phyloP scores from a whole-genome alignment of 2,888 invertebrate species.

The Belgica antarctica region DNA sequence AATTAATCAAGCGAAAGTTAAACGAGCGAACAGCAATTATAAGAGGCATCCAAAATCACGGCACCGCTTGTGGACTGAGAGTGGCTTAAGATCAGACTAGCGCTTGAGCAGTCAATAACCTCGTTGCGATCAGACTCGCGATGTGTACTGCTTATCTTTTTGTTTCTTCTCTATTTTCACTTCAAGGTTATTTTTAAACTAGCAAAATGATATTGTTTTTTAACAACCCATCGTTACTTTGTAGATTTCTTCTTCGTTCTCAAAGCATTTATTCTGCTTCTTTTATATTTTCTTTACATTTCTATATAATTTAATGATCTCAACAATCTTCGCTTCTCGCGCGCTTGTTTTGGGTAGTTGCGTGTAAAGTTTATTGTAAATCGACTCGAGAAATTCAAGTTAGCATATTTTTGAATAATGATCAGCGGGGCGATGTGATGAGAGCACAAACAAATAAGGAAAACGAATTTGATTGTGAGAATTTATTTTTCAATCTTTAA shows the following conservation, averaged over 20 bases:
- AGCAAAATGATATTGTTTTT: slow-evolving; percentile 23
- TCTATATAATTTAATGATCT: slow-evolving; percentile 17
- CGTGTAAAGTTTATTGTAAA: background rate
- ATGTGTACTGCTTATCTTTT: background rate
- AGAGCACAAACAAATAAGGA: background rate
- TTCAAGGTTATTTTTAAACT: background rate
- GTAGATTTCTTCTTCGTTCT: too few relatives aligned
- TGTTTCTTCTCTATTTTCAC: background rate
- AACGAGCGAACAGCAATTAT: slow-evolving; percentile 19
- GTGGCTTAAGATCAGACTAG: background rate
- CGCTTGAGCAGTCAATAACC: slow-evolving; percentile 22
- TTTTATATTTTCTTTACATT: background rate
- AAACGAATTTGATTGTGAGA: slow-evolving; percentile 12
- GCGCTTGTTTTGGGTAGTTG: background rate
- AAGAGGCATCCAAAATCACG: background rate
- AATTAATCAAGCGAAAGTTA: background rate
- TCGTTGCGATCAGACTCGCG: background rate
- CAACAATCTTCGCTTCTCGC: slow-evolving; percentile 16
- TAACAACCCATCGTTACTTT: slow-evolving; percentile 19
- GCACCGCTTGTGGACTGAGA: background rate
- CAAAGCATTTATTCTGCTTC: too few relatives aligned
- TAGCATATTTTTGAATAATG: slow-evolving; percentile 29
- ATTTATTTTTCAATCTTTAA: too few relatives aligned
- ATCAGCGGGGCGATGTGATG: background rate
- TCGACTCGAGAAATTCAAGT: background rate